Conservation (phyloP, 1,140 invertebrate species). For the Pseudomyrmex dendroicus region DNA sequence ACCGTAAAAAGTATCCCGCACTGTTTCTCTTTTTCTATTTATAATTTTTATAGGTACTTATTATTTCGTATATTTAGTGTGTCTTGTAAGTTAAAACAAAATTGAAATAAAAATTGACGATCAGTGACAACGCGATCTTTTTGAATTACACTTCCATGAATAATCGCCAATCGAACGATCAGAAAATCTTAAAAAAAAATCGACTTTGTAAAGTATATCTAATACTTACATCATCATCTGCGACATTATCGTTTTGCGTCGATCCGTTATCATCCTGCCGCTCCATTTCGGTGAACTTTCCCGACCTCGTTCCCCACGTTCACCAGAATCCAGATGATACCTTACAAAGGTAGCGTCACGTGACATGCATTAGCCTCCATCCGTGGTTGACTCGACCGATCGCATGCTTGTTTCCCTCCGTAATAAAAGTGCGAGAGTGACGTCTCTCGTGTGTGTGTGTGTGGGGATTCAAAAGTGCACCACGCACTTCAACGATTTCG, state of each 20-base stretch:
- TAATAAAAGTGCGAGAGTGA: conserved; percentile 44
- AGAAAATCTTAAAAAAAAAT: too few relatives aligned
- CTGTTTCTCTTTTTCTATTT: neutral
- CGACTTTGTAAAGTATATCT: too few relatives aligned
- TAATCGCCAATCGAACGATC: too few relatives aligned
- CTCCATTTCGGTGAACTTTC: conserved; percentile 70
- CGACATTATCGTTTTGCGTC: neutral
- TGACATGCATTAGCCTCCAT: conserved; percentile 74
- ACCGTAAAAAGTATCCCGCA: neutral
- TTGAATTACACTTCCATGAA: too few relatives aligned
- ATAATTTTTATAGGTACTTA: too few relatives aligned
- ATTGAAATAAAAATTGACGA: too few relatives aligned
- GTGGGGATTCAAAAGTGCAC: conserved; percentile 34
- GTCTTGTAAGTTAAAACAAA: too few relatives aligned
- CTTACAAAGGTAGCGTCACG: conserved; percentile 77
- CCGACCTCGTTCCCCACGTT: conserved; percentile 42
- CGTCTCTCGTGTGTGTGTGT: conserved; percentile 12
- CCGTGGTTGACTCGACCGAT: conserved; percentile 47
- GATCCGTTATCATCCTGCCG: conserved; percentile 34
- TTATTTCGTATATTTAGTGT: too few relatives aligned
- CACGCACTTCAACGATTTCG: conserved; percentile 53
- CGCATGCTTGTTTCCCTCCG: conserved; percentile 29
- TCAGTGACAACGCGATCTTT: too few relatives aligned
- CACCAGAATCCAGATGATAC: conserved; percentile 72
- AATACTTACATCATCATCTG: conserved; percentile 65